Conservation (phyloP, 1,140 invertebrate genomes). For the Listronotus bonariensis region DNA sequence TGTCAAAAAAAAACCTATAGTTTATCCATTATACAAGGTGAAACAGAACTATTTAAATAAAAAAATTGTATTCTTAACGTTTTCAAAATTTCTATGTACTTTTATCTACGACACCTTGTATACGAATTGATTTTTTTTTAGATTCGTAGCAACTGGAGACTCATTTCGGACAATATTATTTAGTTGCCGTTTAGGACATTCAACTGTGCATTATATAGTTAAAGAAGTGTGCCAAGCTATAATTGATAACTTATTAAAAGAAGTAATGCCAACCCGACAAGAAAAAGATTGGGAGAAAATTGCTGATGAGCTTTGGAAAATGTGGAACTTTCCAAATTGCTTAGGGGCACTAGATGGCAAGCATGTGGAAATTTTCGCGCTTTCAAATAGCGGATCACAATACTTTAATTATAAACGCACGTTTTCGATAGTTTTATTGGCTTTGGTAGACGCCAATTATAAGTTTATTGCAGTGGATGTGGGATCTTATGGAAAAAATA, state of each 20-base stretch:
- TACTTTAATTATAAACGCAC: conserved; percentile 55
- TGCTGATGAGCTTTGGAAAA: conserved; percentile 37
- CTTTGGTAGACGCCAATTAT: conserved; percentile 53
- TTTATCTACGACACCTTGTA: too few species aligned
- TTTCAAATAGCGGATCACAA: conserved; percentile 47
- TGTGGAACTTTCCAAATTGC: conserved; percentile 51
- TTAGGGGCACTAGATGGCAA: conserved; percentile 56
- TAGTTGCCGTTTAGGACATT: neutral
- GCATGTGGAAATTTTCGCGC: conserved; percentile 53
- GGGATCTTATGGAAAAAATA: conserved; percentile 51
- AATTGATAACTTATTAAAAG: neutral
- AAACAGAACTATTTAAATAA: too few species aligned
- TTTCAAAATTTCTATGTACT: too few species aligned
- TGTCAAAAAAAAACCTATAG: too few species aligned
- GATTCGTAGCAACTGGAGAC: too few species aligned
- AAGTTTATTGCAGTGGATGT: conserved; percentile 55
- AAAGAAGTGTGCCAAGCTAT: neutral
- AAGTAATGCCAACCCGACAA: neutral
- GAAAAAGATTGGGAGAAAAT: neutral
- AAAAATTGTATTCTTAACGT: too few species aligned
- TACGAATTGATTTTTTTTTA: too few species aligned
- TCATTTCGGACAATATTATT: too few species aligned
- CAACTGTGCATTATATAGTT: conserved; percentile 1
- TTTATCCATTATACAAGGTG: too few species aligned
- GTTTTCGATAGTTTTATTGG: conserved; percentile 55